Conservation (phyloP, 2,113 vertebrate species). For the Trematomus loennbergii region DNA sequence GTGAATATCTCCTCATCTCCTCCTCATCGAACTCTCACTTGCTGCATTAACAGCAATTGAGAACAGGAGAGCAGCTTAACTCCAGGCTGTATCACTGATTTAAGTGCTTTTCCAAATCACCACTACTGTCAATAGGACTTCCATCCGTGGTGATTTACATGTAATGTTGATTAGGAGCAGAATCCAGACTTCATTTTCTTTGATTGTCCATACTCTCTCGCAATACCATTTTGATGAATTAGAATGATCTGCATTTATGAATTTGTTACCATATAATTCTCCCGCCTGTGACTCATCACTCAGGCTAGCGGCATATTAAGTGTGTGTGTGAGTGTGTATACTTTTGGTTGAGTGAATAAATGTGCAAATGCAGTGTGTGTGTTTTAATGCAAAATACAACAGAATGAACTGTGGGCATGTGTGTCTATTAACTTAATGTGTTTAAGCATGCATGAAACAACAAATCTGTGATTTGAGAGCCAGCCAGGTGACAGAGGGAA, state of each 20-base stretch:
- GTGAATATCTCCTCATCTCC: slow-evolving; percentile 14
- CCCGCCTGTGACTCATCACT: slow-evolving; percentile 46
- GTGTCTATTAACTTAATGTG: slow-evolving; percentile 18
- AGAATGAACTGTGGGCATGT: slow-evolving; percentile 22
- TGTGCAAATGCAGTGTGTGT: not conserved
- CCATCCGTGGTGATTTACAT: slow-evolving; percentile 53
- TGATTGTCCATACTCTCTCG: slow-evolving; percentile 44
- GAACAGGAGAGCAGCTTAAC: slow-evolving; percentile 36
- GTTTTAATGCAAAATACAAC: not conserved
- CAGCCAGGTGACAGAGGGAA: slow-evolving; percentile 32
- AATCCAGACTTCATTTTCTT: slow-evolving; percentile 42
- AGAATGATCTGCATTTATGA: slow-evolving; percentile 59
- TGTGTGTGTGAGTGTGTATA: slow-evolving; percentile 5
- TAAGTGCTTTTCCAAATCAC: slow-evolving; percentile 51
- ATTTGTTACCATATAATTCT: slow-evolving; percentile 46
- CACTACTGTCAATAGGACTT: slow-evolving; percentile 28
- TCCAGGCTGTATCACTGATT: slow-evolving; percentile 45
- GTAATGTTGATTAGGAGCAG: slow-evolving; percentile 48
- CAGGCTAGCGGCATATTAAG: slow-evolving; percentile 8
- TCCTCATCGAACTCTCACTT: slow-evolving; percentile 33
- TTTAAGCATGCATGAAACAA: slow-evolving; percentile 46
- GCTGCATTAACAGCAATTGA: slow-evolving; percentile 8
- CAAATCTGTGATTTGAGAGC: slow-evolving; percentile 37
- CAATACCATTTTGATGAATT: slow-evolving; percentile 46
- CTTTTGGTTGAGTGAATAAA: not conserved